Percentiles rank a stretch among this genome's conserved stretches.
These are phyloP conservation scores for Accipiter cooperii DNA, from an alignment of 2,113 vertebrate genomes.

Conservation along the genomic window DNA sequence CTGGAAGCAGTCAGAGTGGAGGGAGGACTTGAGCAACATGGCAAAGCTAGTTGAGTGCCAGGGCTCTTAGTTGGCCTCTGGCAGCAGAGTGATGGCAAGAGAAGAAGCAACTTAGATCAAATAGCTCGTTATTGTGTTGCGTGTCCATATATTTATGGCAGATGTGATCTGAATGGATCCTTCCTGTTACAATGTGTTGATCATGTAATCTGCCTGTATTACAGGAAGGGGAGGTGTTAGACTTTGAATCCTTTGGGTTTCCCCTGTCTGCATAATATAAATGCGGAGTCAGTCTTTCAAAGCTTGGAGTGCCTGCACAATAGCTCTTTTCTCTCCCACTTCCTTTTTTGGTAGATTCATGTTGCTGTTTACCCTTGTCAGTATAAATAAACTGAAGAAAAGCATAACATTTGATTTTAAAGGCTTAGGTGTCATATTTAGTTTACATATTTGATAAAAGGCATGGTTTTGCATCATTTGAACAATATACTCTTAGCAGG, in stretches of 20 bases:
- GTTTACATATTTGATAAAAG: background rate
- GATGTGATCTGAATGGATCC: background rate
- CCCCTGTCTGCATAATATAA: background rate
- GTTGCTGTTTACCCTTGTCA: background rate
- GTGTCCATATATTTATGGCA: background rate
- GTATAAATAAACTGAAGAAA: background rate
- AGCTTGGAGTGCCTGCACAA: background rate
- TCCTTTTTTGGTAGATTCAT: fast-evolving
- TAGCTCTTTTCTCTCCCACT: background rate
- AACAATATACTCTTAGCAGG: background rate
- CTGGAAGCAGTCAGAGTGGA: background rate
- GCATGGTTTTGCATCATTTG: background rate
- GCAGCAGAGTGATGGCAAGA: background rate
- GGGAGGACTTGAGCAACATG: background rate
- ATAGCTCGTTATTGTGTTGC: background rate
- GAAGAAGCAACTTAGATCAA: background rate
- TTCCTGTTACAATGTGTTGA: background rate
- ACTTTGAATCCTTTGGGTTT: background rate
- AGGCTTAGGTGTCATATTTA: background rate
- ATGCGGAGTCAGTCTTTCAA: background rate
- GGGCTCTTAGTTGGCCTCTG: background rate
- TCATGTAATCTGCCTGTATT: background rate
- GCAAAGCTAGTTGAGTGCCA: background rate
- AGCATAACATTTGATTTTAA: background rate
- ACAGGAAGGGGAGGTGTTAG: background rate